Conservation (phyloP, 2,888 invertebrate genomes). For the Drosophila cyrtoloma region DNA sequence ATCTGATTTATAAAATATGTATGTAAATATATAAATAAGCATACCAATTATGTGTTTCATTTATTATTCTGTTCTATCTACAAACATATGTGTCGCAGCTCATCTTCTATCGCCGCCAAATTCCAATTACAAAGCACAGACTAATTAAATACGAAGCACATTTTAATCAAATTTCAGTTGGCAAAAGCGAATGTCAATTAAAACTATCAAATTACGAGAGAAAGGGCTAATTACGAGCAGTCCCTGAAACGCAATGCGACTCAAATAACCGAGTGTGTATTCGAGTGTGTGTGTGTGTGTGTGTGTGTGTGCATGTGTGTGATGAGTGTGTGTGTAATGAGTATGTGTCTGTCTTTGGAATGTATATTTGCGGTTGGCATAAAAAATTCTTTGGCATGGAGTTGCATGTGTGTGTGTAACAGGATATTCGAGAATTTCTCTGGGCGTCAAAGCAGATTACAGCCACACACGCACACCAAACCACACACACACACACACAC, state of each 20-base stretch:
- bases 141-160: slow-evolving; percentile 55
- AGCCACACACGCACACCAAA: slow-evolving; percentile 20
- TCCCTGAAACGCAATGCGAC: slow-evolving; percentile 36
- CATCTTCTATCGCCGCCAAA: slow-evolving; percentile 3
- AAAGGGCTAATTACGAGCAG: slow-evolving; percentile 61
- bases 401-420: slow-evolving; percentile 41
- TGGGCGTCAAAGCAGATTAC: slow-evolving; percentile 53
- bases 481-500: slow-evolving; percentile 14
- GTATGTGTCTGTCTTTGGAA: slow-evolving; percentile 19
- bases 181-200: slow-evolving; percentile 65
- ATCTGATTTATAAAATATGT: too few relatives aligned
- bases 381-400: slow-evolving; percentile 65
- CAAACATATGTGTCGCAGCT: background rate
- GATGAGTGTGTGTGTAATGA: slow-evolving; percentile 21
- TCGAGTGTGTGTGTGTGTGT: background rate
- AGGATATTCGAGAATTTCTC: slow-evolving; percentile 60
- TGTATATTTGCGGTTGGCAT: slow-evolving; percentile 60
- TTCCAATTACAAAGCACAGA: slow-evolving; percentile 32
- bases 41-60: background rate
- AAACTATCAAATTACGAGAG: slow-evolving; percentile 75
- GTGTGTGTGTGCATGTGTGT: background rate
- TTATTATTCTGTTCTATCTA: background rate
- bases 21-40: background rate
- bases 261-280: slow-evolving; percentile 35
- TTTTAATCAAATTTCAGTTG: slow-evolving; percentile 69